phyloP scores from a whole-genome alignment of 2,888 invertebrate species.

The Eurytoma adleriae region DNA sequence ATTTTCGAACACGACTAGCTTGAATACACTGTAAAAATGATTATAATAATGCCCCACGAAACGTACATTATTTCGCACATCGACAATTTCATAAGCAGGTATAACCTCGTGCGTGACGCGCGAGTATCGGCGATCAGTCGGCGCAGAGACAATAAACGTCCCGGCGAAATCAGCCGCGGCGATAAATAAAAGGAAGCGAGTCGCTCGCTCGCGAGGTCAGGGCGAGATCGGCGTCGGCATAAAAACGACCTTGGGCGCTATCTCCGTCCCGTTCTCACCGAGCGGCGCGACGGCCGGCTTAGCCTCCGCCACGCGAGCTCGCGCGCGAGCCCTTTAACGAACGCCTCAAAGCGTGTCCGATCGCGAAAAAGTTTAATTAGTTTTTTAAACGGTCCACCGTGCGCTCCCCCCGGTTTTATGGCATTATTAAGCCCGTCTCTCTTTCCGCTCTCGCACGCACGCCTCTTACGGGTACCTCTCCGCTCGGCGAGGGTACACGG shows the following conservation, averaged over 20 bases:
- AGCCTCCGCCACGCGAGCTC: constrained; percentile 18
- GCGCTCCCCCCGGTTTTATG: constrained; percentile 44
- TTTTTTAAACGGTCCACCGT: constrained; percentile 50
- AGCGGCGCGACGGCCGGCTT: background rate
- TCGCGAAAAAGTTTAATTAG: constrained; percentile 58
- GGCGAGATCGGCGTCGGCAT: constrained; percentile 20
- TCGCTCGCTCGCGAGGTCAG: background rate
- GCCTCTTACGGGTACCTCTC: background rate
- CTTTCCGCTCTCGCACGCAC: constrained; percentile 26
- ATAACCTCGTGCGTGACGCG: too few relatives aligned
- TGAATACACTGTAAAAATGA: too few relatives aligned
- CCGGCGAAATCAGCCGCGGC: background rate
- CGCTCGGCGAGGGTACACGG: too few relatives aligned
- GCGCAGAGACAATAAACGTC: background rate
- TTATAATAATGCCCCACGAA: too few relatives aligned
- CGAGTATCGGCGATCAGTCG: too few relatives aligned
- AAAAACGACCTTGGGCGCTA: constrained; percentile 46
- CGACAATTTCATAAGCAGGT: too few relatives aligned
- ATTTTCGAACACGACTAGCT: too few relatives aligned
- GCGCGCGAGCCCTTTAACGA: constrained; percentile 47
- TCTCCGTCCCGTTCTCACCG: constrained; percentile 3
- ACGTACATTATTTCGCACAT: too few relatives aligned
- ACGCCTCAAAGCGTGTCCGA: constrained; percentile 54
- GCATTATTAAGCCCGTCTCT: constrained; percentile 50
- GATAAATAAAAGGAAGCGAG: constrained; percentile 1